These are phyloP conservation scores for Haplochromis vanheusdeni DNA, from an alignment of 2,113 vertebrate species.

Conservation along the genomic window DNA sequence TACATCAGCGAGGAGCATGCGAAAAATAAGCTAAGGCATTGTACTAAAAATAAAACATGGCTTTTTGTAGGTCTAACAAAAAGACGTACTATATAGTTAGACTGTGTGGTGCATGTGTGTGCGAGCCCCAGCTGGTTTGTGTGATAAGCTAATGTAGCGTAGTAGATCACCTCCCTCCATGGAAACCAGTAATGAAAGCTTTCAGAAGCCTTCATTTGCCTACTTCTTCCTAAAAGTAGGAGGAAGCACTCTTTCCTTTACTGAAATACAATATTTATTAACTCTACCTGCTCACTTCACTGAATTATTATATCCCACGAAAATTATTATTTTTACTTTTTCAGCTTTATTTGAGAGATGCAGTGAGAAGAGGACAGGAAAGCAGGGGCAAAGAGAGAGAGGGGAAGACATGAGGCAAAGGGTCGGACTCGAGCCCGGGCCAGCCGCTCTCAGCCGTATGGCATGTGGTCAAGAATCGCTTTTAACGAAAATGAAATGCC, in stretches of 20 bases:
- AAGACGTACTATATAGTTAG: not conserved
- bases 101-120: not conserved
- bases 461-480: not conserved
- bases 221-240: not conserved
- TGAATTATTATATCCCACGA: not conserved
- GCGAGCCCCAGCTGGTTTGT: slow-evolving; percentile 22
- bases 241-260: not conserved
- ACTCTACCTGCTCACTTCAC: not conserved
- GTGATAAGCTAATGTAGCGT: slow-evolving; percentile 50
- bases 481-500: not conserved
- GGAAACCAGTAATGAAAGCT: slow-evolving; percentile 23
- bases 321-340: not conserved
- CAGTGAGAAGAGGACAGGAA: not conserved
- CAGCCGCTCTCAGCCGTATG: not conserved
- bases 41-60: not conserved
- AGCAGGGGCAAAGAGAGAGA: not conserved
- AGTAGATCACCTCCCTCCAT: slow-evolving; percentile 41
- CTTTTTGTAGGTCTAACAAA: slow-evolving; percentile 11
- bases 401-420: not conserved
- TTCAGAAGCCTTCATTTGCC: not conserved
- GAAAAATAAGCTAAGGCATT: not conserved
- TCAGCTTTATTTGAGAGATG: not conserved
- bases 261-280: not conserved
- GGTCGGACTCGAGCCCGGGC: not conserved
- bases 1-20: not conserved